phyloP scores from a whole-genome alignment of 2,797 vertebrate species.

The Rhynchonycteris naso region DNA sequence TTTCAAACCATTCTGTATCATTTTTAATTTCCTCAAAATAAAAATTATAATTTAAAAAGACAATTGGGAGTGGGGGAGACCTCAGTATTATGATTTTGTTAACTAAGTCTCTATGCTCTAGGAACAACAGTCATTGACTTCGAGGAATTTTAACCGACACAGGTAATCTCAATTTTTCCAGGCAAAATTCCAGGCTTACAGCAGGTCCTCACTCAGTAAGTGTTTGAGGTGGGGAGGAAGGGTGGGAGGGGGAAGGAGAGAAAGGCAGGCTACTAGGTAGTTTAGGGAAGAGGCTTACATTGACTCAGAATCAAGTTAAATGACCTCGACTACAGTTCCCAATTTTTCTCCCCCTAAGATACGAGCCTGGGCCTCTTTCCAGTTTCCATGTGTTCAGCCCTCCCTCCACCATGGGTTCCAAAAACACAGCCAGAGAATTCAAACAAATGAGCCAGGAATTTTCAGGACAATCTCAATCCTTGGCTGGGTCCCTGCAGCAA shows the following conservation, averaged over 20 bases:
- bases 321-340: neutral
- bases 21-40: constrained; percentile 36
- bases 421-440: constrained; percentile 38
- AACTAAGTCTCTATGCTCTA: neutral
- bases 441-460: constrained; percentile 68
- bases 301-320: neutral
- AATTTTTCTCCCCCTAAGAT: constrained; percentile 32
- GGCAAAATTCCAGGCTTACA: neutral
- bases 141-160: constrained; percentile 49
- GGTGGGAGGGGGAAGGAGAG: accelerated
- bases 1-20: neutral
- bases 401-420: constrained; percentile 49
- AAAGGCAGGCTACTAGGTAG: neutral
- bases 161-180: constrained; percentile 38
- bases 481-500: constrained; percentile 79
- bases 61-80: neutral
- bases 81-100: neutral
- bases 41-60: constrained; percentile 35
- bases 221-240: too few relatives aligned
- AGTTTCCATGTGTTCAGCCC: constrained; percentile 31
- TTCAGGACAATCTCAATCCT: constrained; percentile 78
- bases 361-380: constrained; percentile 8
- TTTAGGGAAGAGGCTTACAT: neutral
- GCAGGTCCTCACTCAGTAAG: neutral
- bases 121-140: neutral